Percentiles rank a stretch among this genome's conserved stretches.
phyloP scores from a whole-genome alignment of 2,797 vertebrate genomes.

The Huso huso region DNA sequence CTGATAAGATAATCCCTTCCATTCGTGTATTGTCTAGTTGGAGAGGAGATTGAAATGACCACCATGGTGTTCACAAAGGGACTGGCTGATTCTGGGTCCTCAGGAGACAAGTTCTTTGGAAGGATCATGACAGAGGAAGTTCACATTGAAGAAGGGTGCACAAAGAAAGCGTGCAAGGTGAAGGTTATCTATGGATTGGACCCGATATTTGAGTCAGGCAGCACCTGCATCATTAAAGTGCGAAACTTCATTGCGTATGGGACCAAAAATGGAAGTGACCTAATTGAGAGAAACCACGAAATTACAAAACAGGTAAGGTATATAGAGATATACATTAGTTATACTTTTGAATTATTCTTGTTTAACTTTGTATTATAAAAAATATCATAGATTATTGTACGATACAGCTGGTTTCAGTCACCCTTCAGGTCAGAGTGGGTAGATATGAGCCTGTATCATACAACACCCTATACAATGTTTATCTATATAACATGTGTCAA shows the following conservation, averaged over 20 bases:
- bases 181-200: conserved; percentile 93
- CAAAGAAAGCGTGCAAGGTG: conserved; percentile 76
- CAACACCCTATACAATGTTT: too few species aligned
- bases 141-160: conserved; percentile 50
- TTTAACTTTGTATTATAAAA: too few species aligned
- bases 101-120: conserved; percentile 92
- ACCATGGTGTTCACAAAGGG: conserved; percentile 88
- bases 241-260: conserved; percentile 82
- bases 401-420: too few species aligned
- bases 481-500: too few species aligned
- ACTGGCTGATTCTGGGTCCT: conserved; percentile 77
- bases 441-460: too few species aligned
- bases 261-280: conserved; percentile 77
- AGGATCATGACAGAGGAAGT: conserved; percentile 77
- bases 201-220: conserved; percentile 87
- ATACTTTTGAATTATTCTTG: too few species aligned
- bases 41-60: conserved; percentile 97
- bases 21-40: conserved; percentile 56
- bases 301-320: conserved; percentile 80
- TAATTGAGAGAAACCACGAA: conserved; percentile 81
- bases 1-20: not conserved
- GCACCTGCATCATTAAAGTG: conserved; percentile 82
- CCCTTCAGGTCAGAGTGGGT: too few species aligned
- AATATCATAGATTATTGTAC: too few species aligned
- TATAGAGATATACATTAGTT: not conserved